Percentiles rank a stretch among this genome's conserved stretches.
phyloP scores from a whole-genome alignment of 2,888 invertebrate species.

The Eretmocerus hayati region DNA sequence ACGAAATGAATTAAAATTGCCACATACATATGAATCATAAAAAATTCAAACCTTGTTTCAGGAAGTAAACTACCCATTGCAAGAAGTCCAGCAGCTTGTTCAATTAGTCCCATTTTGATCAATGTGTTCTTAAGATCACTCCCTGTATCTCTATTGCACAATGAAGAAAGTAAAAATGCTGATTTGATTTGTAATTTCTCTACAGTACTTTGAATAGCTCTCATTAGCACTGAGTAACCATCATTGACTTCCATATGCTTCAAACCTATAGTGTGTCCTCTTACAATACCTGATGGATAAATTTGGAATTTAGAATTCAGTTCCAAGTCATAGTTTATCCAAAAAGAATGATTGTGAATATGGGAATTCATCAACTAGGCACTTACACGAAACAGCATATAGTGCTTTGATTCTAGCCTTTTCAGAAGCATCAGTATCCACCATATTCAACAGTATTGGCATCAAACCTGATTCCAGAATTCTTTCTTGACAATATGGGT shows the following conservation, averaged over 20 bases:
- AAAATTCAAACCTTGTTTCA: conserved; percentile 34
- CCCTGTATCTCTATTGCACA: conserved; percentile 48
- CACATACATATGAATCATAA: conserved; percentile 1
- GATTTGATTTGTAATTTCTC: conserved; percentile 63
- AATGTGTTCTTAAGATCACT: conserved; percentile 33
- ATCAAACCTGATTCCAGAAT: conserved; percentile 63
- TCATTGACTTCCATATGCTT: conserved; percentile 56
- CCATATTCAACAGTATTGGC: conserved; percentile 56
- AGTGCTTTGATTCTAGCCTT: conserved; percentile 62
- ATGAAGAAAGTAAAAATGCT: conserved; percentile 61
- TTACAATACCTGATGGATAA: conserved; percentile 60
- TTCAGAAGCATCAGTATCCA: conserved; percentile 51
- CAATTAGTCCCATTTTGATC: conserved; percentile 42
- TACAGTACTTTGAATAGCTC: conserved; percentile 54
- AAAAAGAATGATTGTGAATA: too few species aligned
- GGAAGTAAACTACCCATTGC: conserved; percentile 30
- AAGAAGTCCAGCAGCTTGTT: conserved; percentile 37
- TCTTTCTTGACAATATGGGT: conserved; percentile 69
- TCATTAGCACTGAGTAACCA: conserved; percentile 60
- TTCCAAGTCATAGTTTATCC: too few species aligned
- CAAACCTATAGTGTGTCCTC: conserved; percentile 58
- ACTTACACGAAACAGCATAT: conserved; percentile 73
- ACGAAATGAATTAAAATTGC: not conserved
- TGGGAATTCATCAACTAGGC: too few species aligned
- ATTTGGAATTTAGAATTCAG: too few species aligned